Evolutionary conservation across 2,888 invertebrate genomes (phyloP), one percentile per base, ranked within the genome.

Genomic region (Tortricodes alternella): DNA sequence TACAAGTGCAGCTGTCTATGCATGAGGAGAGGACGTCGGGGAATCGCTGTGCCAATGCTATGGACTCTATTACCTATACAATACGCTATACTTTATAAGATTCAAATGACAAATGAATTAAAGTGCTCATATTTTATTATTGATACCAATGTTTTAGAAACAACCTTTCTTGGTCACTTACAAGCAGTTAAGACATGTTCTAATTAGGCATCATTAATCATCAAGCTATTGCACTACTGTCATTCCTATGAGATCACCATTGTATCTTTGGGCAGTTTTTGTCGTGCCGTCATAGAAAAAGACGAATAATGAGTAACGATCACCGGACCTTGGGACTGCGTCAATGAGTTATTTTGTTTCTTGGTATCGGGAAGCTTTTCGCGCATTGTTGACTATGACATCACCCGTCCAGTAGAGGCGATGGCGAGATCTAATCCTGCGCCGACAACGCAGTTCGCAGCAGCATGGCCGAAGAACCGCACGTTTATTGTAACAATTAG

Each of bases 401-500:
- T 89, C 89, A 89, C 68, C 80, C 60, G 64, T 65, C 58, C 66
- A 67, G 73, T 76, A 73, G 66, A 75, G 78, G 71, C 76, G 74
- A 66, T 74, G 73, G 71, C 75, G 74, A 72, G 68, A 62, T 62
- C 68, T 70, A 74, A 67, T 67, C 62, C 72, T 72, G 63, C 65
- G 67, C 64, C 65, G 66, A 70, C 71, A 75, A 58, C 69, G 71
- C 74, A 87, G 89, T 89, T 65, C 62, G 78, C 76, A 70, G 71
- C 78, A 72, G 79, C 65, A 73, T 70, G 64, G 71, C 74, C 73
- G 71, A 74, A 78, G 74, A 74, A 74, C 71, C 68, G 72, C 79
- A 85, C 89, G 89, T 79, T 78, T 79, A 75, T 67, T 62, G 62
- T 64, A 67, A 63, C 65, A 79, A 83, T 87, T 86, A 85, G 73